Evolutionary conservation across 1,140 invertebrate genomes (phyloP).

Genomic region (Ganaspis sp.): DNA sequence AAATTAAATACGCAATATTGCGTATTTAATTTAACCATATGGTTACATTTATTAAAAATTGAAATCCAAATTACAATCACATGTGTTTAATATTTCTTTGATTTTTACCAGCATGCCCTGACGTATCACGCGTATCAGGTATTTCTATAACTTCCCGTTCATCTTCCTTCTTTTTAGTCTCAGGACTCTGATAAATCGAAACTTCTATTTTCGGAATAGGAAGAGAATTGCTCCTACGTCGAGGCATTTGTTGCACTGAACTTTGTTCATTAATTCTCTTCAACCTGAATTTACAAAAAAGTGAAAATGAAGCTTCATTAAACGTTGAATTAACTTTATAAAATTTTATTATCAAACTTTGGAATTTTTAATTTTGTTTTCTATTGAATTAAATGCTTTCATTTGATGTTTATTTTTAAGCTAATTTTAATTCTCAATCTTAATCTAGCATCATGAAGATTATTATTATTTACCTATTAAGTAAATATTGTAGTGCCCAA

Average conservation of each 20-base stretch:
- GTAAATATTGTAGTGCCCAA: conserved; percentile 97
- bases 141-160: conserved; percentile 86
- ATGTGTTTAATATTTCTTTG: no score
- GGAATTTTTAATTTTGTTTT: no score
- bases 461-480: conserved; percentile 82
- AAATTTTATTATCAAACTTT: no score
- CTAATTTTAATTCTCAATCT: no score
- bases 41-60: no score
- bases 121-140: conserved; percentile 81
- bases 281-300: conserved; percentile 76
- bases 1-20: no score
- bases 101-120: conserved; percentile 74
- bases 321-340: neutral
- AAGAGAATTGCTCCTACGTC: conserved; percentile 92
- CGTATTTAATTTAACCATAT: no score
- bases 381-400: no score
- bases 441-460: no score
- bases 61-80: no score
- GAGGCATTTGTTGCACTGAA: conserved; percentile 83
- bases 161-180: conserved; percentile 82
- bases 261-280: conserved; percentile 88
- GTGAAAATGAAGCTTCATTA: conserved; percentile 9
- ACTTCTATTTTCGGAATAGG: conserved; percentile 96
- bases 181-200: conserved; percentile 87
- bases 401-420: no score